A percentile compares a stretch with the other conserved stretches of the same genome.
phyloP scores from a whole-genome alignment of 1,140 invertebrate genomes.

The Achatina immaculata region DNA sequence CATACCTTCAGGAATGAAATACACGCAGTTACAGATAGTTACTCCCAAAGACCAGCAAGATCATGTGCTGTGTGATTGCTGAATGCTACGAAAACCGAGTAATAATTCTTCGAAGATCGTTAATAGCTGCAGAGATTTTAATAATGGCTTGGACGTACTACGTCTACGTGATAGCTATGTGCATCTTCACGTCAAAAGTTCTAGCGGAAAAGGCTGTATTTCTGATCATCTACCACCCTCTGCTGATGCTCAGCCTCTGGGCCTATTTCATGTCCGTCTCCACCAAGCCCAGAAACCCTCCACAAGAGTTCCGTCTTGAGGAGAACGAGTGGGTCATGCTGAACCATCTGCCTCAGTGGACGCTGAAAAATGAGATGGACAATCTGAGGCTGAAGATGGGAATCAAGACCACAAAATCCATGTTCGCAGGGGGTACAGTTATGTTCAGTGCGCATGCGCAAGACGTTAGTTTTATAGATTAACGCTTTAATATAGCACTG shows the following conservation, averaged over 20 bases:
- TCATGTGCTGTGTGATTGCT: not conserved
- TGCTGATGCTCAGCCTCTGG: not conserved
- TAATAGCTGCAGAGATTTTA: not conserved
- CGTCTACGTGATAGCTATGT: not conserved
- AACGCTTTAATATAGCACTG: too few species aligned
- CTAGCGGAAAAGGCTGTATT: not conserved
- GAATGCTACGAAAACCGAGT: not conserved
- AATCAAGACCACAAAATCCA: not conserved
- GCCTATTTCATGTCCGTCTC: not conserved
- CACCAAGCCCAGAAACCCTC: not conserved
- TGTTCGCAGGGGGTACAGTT: not conserved
- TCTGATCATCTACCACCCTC: not conserved
- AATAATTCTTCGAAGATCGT: not conserved
- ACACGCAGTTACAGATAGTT: too few species aligned
- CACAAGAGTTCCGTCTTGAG: not conserved
- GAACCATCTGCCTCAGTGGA: not conserved
- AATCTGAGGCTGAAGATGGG: not conserved
- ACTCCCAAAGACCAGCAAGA: not conserved
- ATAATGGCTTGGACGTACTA: conserved; percentile 1
- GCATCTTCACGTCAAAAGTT: not conserved
- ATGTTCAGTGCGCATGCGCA: not conserved
- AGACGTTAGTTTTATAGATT: too few species aligned
- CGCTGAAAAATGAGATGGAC: not conserved
- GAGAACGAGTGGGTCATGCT: not conserved
- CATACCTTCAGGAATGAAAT: too few species aligned